Base-by-base conservation (phyloP, 1,140 invertebrate genomes). In the Lasioglossum baleicum region DNA sequence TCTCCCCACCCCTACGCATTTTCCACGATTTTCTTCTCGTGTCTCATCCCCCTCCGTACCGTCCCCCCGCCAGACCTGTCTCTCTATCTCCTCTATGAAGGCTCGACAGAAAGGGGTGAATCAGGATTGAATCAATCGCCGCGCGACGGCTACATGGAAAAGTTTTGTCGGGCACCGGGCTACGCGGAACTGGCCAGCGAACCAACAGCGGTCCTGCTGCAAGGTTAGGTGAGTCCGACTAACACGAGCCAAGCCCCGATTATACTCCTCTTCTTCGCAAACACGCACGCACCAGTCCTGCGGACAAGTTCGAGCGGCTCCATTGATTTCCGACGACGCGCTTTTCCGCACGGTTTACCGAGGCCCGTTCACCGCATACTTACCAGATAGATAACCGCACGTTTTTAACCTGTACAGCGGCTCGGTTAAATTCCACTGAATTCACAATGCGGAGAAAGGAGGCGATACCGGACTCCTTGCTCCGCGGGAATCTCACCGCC, bases 211-310 rank as follows among this genome's bases (percentile, higher is more conserved):
- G 26, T 80, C 60, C 53, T 73, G 68, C 42, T 56, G 80, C 71
- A 84, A 84, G 82, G 82, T 84, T 84, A 84, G 82, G 82, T 84
- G 17, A 78, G 80, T 78, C 48, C 51, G 78, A 53, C 40, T 65
- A 7, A 11, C 65, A 60, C 35, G 60, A 58, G 64, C 77, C 60
- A 61, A 60, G 58, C 63, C 65, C 58, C 60, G n/a, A 1, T 44
- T 65, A 48, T 31, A 20, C 44, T 58, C 56, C 56, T n/a, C n/a
- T 58, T 58, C n/a, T 58, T 58, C n/a, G 56, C 20, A 56, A 6
- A 56, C 48, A 15, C 48, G n/a, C 56, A 48, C 44, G 10, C 64
- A 22, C n/a, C n/a, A 15, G 13, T 15, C 51, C 51, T 53, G 64
- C 66, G 63, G 31, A 70, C 77, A 42, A 51, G 60, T 74, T 68